Evolutionary conservation across 2,888 invertebrate species (phyloP).

Genomic region (Chesias legatella): DNA sequence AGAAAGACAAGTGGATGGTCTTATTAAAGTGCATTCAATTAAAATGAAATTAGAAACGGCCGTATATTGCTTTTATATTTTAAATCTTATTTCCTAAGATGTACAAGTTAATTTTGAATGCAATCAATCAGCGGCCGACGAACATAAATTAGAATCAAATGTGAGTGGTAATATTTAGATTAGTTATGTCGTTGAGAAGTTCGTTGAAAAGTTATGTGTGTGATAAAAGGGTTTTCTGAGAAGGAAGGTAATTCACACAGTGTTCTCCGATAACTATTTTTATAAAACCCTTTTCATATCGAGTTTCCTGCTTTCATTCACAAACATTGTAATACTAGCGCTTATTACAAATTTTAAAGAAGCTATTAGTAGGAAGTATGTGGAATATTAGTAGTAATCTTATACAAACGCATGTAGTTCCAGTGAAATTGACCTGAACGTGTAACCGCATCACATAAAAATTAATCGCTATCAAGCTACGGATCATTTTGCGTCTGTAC

Average conservation of each 20-base stretch:
- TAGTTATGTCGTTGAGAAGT: conserved; percentile 18
- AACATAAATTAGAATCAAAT: conserved; percentile 26
- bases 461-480: too few species aligned
- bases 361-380: too few species aligned
- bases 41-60: conserved; percentile 40
- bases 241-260: conserved; percentile 16
- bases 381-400: too few species aligned
- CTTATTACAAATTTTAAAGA: too few species aligned
- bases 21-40: conserved; percentile 45
- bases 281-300: neutral
- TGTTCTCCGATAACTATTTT: conserved; percentile 3
- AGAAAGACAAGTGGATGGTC: conserved; percentile 42
- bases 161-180: conserved; percentile 23
- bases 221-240: conserved; percentile 15
- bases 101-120: conserved; percentile 17
- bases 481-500: too few species aligned
- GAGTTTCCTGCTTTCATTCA: neutral
- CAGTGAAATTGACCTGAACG: too few species aligned
- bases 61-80: conserved; percentile 3
- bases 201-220: conserved; percentile 13
- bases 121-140: conserved; percentile 3
- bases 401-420: too few species aligned
- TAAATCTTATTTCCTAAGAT: neutral
- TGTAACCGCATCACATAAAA: too few species aligned
- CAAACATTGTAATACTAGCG: too few species aligned